Evolutionary conservation across 1,140 invertebrate species (phyloP).

Genomic region (Drosophila leontia): DNA sequence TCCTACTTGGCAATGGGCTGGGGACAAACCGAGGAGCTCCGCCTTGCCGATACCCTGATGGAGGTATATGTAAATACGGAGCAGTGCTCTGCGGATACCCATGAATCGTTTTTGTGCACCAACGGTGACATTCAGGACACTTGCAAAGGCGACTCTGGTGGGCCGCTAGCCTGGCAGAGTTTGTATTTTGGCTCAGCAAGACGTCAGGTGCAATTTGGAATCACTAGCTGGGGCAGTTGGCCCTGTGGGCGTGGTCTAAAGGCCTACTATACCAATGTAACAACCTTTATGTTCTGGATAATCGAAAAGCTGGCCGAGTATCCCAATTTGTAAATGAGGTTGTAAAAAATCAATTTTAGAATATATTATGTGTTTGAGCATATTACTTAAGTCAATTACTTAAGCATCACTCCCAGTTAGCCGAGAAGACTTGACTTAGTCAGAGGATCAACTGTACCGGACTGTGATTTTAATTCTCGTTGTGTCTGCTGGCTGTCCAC

Average conservation of each 20-base stretch:
- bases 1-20: slow-evolving; percentile 4
- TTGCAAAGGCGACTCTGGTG: slow-evolving; percentile 8
- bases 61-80: slow-evolving; percentile 5
- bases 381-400: no score
- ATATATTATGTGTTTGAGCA: no score
- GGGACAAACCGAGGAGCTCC: slow-evolving; percentile 1
- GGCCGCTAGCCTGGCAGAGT: not conserved
- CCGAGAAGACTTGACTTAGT: not conserved
- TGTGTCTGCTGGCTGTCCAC: not conserved
- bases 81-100: not conserved
- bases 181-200: not conserved
- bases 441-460: slow-evolving; percentile 21
- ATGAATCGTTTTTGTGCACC: not conserved
- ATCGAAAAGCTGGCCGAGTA: slow-evolving; percentile 2
- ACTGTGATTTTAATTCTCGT: slow-evolving; percentile 10
- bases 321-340: not conserved
- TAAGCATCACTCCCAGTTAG: not conserved
- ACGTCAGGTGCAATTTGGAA: slow-evolving; percentile 2
- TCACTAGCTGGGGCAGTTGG: slow-evolving; percentile 4
- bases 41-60: not conserved
- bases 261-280: slow-evolving; percentile 4
- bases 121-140: not conserved
- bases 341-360: not conserved
- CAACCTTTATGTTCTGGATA: not conserved
- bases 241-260: not conserved